phyloP scores from a whole-genome alignment of 2,113 vertebrate species.

The Anolis carolinensis region DNA sequence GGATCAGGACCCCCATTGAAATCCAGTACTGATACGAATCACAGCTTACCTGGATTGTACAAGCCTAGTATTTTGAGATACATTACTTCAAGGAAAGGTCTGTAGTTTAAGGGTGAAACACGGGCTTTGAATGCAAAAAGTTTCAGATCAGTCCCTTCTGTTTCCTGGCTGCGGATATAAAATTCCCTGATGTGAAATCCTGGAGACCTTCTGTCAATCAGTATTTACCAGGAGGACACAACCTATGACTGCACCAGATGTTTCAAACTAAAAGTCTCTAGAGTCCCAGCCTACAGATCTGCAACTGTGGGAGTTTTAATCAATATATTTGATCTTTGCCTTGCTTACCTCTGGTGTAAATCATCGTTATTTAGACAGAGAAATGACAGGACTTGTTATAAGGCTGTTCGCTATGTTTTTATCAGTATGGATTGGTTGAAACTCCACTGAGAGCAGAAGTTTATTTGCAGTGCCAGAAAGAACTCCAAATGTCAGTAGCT shows the following conservation, averaged over 20 bases:
- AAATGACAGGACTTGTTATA: background rate
- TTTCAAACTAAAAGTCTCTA: too few species aligned
- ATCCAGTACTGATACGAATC: too few species aligned
- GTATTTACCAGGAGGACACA: too few species aligned
- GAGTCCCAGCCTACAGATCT: too few species aligned
- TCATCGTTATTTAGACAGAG: background rate
- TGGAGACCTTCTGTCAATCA: background rate
- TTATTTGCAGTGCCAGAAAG: background rate
- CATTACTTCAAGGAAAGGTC: background rate
- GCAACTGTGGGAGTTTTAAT: too few species aligned
- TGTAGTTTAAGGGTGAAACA: background rate
- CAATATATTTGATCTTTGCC: background rate
- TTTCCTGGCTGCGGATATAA: background rate
- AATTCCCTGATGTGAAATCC: too few species aligned
- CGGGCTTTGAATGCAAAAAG: background rate
- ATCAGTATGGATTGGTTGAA: background rate
- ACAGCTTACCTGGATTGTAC: too few species aligned
- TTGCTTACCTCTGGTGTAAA: background rate
- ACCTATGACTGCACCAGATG: too few species aligned
- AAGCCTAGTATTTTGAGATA: too few species aligned
- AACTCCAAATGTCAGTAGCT: background rate
- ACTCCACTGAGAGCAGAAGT: background rate
- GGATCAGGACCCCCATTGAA: too few species aligned
- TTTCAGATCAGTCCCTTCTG: background rate
- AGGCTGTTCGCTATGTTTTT: background rate